Base-by-base conservation (phyloP, 2,797 vertebrate genomes). In the Brachyalestes nurse region DNA sequence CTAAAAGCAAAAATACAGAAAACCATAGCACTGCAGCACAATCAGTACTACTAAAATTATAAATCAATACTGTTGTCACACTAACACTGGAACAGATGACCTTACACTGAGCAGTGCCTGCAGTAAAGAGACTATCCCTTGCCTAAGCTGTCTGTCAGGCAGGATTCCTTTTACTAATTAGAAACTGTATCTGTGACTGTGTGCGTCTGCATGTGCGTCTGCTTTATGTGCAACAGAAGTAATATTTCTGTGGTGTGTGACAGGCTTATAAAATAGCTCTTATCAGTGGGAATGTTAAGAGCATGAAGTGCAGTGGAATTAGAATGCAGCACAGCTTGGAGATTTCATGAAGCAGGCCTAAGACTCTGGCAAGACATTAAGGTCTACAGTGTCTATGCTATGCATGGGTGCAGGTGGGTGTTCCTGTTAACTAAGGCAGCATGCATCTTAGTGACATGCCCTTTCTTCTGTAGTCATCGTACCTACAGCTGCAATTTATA, bases 221-320 rank as follows among this genome's bases (percentile, higher is more conserved):
- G 14, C 40, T 60, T 55, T 57, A 55, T 40, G 62, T 72, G 42
- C 70, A 57, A n/a, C 17, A 55, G 51, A 57, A 45, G 72, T 34
- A 14, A 23, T 58, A 73, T 58, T 58, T 25, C 53, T 45, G 25
- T 21, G 66, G 64, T 42, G 51, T 82, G 81, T 82, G 77, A 75
- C n/a, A 9, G 72, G 49, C 69, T 83, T 79, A 71, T 78, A 82
- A 75, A 78, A 23, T 25, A 79, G 77, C 72, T 79, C 65, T 83
- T 83, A 79, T 83, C 77, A 75, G 72, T 45, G n/a, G 74, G 65
- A 64, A 71, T 57, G 60, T 77, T 53, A 74, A 45, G 55, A 78
- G 70, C 40, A 51, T 82, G 55, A 82, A 62, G 23, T 47, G 34
- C 14, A 60, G 72, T 65, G 58, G 75, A 78, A 82, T 82, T 78